A percentile compares a stretch with the other conserved stretches of the same genome.
Conservation (phyloP, 2,888 invertebrate genomes). For the Melinopterus prodromus region DNA sequence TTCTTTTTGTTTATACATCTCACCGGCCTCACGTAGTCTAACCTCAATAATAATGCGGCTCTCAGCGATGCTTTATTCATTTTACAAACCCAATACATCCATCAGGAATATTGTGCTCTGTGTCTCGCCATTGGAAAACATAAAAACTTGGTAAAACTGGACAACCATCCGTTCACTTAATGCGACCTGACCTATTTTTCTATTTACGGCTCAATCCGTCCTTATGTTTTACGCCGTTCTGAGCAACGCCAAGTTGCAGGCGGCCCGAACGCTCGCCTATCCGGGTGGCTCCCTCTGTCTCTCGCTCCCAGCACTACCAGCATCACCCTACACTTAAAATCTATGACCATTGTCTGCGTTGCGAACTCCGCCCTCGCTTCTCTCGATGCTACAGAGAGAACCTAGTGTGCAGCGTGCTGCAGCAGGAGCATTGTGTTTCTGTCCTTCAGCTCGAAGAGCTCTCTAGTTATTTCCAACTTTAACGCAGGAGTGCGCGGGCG, state of each 20-base stretch:
- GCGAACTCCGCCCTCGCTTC: slow-evolving; percentile 14
- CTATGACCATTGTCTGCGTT: slow-evolving; percentile 23
- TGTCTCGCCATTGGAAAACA: not conserved
- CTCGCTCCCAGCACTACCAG: not conserved
- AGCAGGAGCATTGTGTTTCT: not conserved
- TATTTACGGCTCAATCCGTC: slow-evolving; percentile 37
- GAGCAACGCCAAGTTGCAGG: slow-evolving; percentile 22
- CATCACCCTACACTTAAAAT: slow-evolving; percentile 21
- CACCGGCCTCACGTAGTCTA: too few species aligned
- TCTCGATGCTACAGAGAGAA: slow-evolving; percentile 8
- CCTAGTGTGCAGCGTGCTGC: slow-evolving; percentile 14
- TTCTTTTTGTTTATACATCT: too few species aligned
- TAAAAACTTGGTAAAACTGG: slow-evolving; percentile 9
- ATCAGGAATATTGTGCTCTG: not conserved
- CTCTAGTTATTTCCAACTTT: slow-evolving; percentile 14
- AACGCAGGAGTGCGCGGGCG: slow-evolving; percentile 9
- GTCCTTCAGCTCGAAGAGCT: slow-evolving; percentile 23
- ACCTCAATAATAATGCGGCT: too few species aligned
- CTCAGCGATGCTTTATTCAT: not conserved
- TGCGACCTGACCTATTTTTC: slow-evolving; percentile 36
- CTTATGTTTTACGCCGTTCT: slow-evolving; percentile 35
- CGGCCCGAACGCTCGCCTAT: not conserved
- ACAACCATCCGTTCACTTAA: slow-evolving; percentile 31
- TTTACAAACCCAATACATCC: not conserved
- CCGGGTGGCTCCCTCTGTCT: slow-evolving; percentile 15